phyloP scores from a whole-genome alignment of 2,888 invertebrate genomes.

The Eupithecia insigniata region DNA sequence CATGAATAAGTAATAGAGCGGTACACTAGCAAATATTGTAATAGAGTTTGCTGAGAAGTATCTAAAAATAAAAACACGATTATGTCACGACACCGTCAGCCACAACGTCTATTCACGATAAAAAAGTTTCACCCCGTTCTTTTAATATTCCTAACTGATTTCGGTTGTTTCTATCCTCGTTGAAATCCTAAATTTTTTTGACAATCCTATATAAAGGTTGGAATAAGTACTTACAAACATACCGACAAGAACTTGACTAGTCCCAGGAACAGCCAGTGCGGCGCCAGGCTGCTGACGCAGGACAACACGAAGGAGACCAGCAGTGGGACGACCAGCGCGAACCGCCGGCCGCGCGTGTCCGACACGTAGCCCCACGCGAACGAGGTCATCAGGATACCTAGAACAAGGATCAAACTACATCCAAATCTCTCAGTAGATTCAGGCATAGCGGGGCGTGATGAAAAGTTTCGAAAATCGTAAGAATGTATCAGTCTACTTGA shows the following conservation, averaged over 20 bases:
- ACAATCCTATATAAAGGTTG: not conserved
- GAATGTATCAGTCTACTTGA: not conserved
- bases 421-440: not conserved
- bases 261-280: constrained; percentile 72
- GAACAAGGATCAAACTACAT: not conserved
- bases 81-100: too few relatives aligned
- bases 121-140: not conserved
- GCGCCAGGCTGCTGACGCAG: constrained; percentile 69
- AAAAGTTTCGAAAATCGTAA: not conserved
- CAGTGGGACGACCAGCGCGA: constrained; percentile 69
- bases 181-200: not conserved
- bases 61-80: too few relatives aligned
- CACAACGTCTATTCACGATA: too few relatives aligned
- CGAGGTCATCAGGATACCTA: constrained; percentile 76
- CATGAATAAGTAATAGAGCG: too few relatives aligned
- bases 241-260: constrained; percentile 73
- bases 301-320: constrained; percentile 68
- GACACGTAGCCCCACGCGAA: constrained; percentile 78
- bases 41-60: too few relatives aligned
- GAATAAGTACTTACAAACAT: constrained; percentile 75
- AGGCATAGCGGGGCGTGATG: not conserved
- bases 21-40: too few relatives aligned
- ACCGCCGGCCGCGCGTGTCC: constrained; percentile 70
- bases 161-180: not conserved
- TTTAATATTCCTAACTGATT: not conserved